These are phyloP conservation scores for Eupithecia inturbata DNA, from an alignment of 2,888 invertebrate genomes.

Conservation along the genomic window DNA sequence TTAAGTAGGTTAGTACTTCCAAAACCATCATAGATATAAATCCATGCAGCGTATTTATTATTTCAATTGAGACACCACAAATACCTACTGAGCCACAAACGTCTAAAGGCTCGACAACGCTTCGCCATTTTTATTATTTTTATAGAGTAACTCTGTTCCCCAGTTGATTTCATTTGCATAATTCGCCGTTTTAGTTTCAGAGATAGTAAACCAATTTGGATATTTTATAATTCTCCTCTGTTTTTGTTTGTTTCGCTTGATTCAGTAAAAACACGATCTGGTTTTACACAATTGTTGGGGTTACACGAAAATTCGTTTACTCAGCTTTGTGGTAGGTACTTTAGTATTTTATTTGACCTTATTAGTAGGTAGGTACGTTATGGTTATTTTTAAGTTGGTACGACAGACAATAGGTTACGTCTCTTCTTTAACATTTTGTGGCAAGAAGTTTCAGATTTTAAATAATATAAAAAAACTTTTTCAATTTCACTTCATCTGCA, in stretches of 20 bases:
- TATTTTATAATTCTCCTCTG: constrained; percentile 17
- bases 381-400: background rate
- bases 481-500: background rate
- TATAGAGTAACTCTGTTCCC: constrained; percentile 10
- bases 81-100: background rate
- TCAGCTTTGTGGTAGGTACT: background rate
- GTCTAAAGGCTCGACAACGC: background rate
- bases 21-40: too few relatives aligned
- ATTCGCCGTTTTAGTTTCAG: constrained; percentile 30
- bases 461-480: background rate
- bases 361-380: background rate
- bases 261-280: constrained; percentile 5
- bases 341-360: background rate
- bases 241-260: constrained; percentile 10
- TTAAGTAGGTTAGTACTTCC: too few relatives aligned
- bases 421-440: background rate
- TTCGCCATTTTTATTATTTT: constrained; percentile 8
- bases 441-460: background rate
- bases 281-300: background rate
- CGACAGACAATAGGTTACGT: background rate
- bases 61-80: background rate
- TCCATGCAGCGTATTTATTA: background rate
- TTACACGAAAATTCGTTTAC: background rate
- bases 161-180: constrained; percentile 34
- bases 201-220: constrained; percentile 30